Percentiles rank a stretch among this genome's conserved stretches.
Conservation (phyloP, 2,797 vertebrate species). For the Clarias fuscus region DNA sequence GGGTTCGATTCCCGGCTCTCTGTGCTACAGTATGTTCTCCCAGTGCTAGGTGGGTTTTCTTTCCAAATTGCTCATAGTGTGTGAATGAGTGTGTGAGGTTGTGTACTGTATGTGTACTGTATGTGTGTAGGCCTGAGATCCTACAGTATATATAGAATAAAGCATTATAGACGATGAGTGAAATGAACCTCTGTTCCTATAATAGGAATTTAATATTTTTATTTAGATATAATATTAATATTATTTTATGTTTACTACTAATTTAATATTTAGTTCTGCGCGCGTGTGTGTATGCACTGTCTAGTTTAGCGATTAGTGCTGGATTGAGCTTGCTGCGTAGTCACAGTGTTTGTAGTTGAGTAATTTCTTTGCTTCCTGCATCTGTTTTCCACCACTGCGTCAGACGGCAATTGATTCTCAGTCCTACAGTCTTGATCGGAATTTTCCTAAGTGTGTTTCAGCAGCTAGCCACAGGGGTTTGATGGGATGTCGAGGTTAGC, state of each 20-base stretch:
- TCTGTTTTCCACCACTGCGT: not conserved
- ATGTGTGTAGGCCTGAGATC: too few relatives aligned
- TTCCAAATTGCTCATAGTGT: too few relatives aligned
- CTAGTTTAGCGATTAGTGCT: not conserved
- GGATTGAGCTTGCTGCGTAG: not conserved
- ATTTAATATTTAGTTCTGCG: not conserved
- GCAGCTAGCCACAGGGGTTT: not conserved
- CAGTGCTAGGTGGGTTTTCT: too few relatives aligned
- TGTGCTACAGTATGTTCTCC: too few relatives aligned
- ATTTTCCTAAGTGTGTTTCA: conserved; percentile 12
- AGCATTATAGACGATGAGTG: too few relatives aligned
- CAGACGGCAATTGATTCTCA: not conserved
- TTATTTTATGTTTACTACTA: not conserved
- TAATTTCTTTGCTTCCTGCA: not conserved
- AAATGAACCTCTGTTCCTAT: too few relatives aligned
- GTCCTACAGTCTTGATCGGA: not conserved
- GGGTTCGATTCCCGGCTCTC: too few relatives aligned
- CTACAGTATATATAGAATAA: too few relatives aligned
- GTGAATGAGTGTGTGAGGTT: too few relatives aligned
- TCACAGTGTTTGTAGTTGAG: not conserved
- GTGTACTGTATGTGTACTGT: too few relatives aligned
- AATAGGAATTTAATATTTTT: too few relatives aligned
- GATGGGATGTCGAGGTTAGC: not conserved
- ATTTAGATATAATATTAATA: too few relatives aligned
- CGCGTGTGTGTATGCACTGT: not conserved